Evolutionary conservation across 35 echinoderm and acorn worm species (phyloP), one percentile per base, ranked within the genome.

Genomic region (Antedon bifida): DNA sequence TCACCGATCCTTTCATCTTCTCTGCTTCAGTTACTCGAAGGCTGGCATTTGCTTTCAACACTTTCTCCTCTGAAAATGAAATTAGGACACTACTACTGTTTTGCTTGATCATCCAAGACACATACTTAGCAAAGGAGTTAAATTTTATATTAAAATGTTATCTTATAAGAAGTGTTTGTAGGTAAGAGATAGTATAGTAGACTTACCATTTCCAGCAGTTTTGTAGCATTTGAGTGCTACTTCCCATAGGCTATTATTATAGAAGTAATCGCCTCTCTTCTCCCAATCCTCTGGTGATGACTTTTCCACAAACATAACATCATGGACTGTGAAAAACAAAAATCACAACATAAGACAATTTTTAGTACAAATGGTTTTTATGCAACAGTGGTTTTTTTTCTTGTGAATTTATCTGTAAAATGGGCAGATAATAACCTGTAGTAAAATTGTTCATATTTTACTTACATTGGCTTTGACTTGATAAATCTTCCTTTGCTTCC

Each of bases 251-350:
- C 83, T 79, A 76, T 89, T 83, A 39, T 84, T 77, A 56, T 83
- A 84, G 87, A 89, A 89, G 75, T 89, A 89, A 46, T 89, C 81
- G 30, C 87, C 87, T 64, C 87, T 36, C 75, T 89, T 83, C 36
- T 83, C 76, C 87, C 87, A 89, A 33, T 89, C 87, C 75, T 46
- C 81, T 32, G 74, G 1, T 29, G 81, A 77, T 51, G 87, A 89
- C 29, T 74, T 76, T 36, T 81, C 74, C 5, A 83, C 87, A 84
- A 89, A 89, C 81, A 89, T 89, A 75, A 74, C 73, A 56, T 89
- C 87, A 73, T 36, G 35, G 17, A 74, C 85, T 87, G 28, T 29
- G 21, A 35, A 76, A 33, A 44, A 4, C 31, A 13, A 74, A 73
- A 36, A n/a, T n/a, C n/a, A n/a, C n/a, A 76, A n/a, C 12, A n/a